Percentiles rank a stretch among this genome's conserved stretches.
These are phyloP conservation scores for Noturus placidus DNA, from an alignment of 2,113 vertebrate genomes.

Conservation along the genomic window DNA sequence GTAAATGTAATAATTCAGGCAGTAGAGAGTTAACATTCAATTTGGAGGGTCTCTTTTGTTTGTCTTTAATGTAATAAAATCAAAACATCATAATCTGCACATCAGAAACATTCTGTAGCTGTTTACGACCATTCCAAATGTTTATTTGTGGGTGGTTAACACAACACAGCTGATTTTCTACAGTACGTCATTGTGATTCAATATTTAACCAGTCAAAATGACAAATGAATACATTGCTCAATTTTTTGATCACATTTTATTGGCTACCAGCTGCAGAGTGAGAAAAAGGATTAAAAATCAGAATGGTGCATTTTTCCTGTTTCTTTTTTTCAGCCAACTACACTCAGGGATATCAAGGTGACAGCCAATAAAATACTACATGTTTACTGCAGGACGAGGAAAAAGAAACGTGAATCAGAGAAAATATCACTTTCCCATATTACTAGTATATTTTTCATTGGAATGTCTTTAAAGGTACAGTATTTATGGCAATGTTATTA, in stretches of 20 bases:
- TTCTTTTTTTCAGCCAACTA: background rate
- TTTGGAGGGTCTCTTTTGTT: too few relatives aligned
- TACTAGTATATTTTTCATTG: too few relatives aligned
- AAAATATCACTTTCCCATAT: background rate
- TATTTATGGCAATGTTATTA: background rate
- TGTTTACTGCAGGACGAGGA: background rate
- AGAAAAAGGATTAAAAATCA: background rate
- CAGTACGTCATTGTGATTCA: background rate
- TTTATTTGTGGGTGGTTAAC: background rate
- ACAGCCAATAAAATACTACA: background rate
- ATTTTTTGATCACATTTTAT: background rate
- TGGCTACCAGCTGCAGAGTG: background rate
- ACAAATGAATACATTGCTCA: background rate
- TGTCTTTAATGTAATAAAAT: background rate
- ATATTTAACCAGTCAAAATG: background rate
- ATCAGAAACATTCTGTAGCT: background rate
- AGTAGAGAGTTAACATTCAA: too few relatives aligned
- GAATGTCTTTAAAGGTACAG: too few relatives aligned
- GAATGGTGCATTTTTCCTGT: background rate
- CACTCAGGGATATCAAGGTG: background rate
- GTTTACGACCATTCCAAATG: background rate
- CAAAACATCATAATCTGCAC: background rate
- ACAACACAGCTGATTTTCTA: background rate
- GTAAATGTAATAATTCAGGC: too few relatives aligned
- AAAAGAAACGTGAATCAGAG: background rate